Conservation (phyloP, 2,113 vertebrate genomes). For the Collichthys lucidus region DNA sequence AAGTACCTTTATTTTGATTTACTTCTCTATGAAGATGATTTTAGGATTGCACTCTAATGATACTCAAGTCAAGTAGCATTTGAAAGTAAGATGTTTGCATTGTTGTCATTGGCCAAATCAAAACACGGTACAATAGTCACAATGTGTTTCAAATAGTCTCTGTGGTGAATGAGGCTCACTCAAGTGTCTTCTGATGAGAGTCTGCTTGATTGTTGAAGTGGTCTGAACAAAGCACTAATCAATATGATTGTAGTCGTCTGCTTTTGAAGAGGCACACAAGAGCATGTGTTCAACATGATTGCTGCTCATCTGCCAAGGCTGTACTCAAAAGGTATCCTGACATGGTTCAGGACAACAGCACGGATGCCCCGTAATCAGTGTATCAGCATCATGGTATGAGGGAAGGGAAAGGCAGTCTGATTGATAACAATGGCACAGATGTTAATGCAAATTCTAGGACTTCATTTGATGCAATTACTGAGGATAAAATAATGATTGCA, state of each 20-base stretch:
- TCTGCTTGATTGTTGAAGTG: constrained; percentile 79
- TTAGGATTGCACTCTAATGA: constrained; percentile 56
- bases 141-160: constrained; percentile 62
- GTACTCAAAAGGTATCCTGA: constrained; percentile 62
- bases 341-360: constrained; percentile 57
- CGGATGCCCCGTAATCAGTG: constrained; percentile 60
- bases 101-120: constrained; percentile 60
- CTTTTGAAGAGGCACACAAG: constrained; percentile 70
- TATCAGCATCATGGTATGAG: constrained; percentile 27
- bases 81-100: constrained; percentile 58
- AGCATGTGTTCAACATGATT: constrained; percentile 75
- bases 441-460: constrained; percentile 18
- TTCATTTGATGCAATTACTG: constrained; percentile 32
- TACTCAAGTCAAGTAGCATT: constrained; percentile 62
- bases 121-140: constrained; percentile 41
- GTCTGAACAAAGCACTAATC: constrained; percentile 76
- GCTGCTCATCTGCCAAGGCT: constrained; percentile 57
- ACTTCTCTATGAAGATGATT: constrained; percentile 45
- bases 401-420: constrained; percentile 42
- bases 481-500: constrained; percentile 37
- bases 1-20: constrained; percentile 42
- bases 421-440: constrained; percentile 37
- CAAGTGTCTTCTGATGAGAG: constrained; percentile 68
- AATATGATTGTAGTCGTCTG: constrained; percentile 77
- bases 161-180: constrained; percentile 50